Conservation (phyloP, 2,113 vertebrate species). For the Machaerirhynchus nigripectus region DNA sequence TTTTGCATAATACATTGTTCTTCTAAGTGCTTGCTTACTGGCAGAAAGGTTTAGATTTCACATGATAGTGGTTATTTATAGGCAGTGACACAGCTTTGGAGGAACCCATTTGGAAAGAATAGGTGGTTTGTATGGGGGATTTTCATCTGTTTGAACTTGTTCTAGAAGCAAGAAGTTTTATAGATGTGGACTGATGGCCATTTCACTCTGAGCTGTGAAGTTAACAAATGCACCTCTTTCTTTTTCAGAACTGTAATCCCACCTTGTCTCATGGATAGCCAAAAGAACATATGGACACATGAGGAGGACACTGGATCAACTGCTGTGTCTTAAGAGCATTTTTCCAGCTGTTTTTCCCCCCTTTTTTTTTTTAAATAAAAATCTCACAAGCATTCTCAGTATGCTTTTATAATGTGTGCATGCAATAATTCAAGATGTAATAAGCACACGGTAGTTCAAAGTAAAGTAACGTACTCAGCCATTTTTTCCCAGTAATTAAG, state of each 20-base stretch:
- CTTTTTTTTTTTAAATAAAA: background rate
- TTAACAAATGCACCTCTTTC: background rate
- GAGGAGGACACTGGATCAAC: background rate
- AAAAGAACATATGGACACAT: fast-evolving
- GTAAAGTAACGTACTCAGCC: background rate
- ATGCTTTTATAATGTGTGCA: background rate
- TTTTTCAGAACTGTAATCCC: background rate
- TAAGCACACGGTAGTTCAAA: background rate
- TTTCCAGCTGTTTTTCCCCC: background rate
- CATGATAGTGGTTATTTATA: conserved; percentile 35
- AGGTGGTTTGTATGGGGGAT: background rate
- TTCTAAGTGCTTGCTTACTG: background rate
- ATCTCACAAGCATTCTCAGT: background rate
- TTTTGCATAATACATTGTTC: conserved; percentile 53
- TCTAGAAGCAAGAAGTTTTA: background rate
- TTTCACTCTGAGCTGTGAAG: background rate
- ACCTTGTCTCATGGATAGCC: background rate
- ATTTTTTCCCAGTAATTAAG: background rate
- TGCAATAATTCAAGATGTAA: background rate
- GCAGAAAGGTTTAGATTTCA: conserved; percentile 33
- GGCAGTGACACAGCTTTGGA: conserved; percentile 19
- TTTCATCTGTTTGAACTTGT: background rate
- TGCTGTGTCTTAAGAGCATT: background rate
- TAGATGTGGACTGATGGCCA: background rate
- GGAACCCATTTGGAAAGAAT: background rate